Evolutionary conservation across 2,797 vertebrate genomes (phyloP).

Genomic region (Cheirogaleus major): DNA sequence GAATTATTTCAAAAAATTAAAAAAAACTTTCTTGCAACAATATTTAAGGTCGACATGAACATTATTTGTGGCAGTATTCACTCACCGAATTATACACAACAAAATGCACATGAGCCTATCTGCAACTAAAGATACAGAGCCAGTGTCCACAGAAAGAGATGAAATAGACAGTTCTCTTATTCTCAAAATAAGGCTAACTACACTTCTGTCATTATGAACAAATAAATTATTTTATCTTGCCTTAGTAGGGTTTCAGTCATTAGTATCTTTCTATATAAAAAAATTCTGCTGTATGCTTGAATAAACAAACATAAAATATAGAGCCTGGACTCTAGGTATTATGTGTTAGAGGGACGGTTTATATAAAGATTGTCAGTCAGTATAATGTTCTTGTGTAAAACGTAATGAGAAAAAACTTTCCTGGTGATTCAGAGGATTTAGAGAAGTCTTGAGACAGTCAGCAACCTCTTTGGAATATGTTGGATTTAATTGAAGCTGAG

Average conservation of each 20-base stretch:
- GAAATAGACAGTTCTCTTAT: not conserved
- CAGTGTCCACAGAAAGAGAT: not conserved
- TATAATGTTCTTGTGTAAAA: not conserved
- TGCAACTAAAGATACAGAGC: not conserved
- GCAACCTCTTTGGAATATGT: not conserved
- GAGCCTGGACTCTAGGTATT: not conserved
- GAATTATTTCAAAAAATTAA: not conserved
- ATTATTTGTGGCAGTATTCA: not conserved
- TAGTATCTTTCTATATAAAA: not conserved
- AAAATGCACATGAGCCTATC: not conserved
- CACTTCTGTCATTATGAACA: not conserved
- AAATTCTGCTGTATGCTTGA: not conserved
- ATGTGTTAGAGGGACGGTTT: not conserved
- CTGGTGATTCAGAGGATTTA: not conserved
- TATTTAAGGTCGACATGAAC: not conserved
- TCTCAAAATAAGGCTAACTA: not conserved
- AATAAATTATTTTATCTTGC: not conserved
- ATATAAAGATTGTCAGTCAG: not conserved
- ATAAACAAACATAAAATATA: not conserved
- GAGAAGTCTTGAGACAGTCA: not conserved
- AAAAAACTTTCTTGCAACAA: not conserved
- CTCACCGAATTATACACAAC: not conserved
- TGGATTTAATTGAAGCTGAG: not conserved
- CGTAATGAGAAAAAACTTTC: not conserved
- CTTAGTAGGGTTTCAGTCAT: not conserved